Conservation (phyloP, 1,140 invertebrate genomes). For the Sitodiplosis mosellana region DNA sequence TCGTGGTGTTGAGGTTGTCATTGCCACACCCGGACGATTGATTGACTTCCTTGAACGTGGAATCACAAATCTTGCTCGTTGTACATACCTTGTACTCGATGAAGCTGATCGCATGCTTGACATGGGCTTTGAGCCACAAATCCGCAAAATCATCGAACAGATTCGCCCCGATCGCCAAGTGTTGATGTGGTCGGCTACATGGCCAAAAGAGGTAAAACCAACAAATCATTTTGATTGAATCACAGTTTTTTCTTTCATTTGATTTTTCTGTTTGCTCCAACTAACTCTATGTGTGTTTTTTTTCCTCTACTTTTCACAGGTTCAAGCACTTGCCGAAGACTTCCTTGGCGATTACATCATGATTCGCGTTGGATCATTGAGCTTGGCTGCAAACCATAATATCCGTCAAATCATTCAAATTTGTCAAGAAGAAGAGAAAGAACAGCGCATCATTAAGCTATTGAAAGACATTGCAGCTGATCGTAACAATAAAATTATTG, state of each 20-base stretch:
- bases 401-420: constrained; percentile 93
- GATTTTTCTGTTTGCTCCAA: no score
- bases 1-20: constrained; percentile 77
- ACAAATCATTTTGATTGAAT: no score
- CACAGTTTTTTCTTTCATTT: no score
- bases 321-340: constrained; percentile 76
- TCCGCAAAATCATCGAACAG: constrained; percentile 92
- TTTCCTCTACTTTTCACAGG: no score
- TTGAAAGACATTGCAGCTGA: constrained; percentile 66
- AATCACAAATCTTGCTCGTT: constrained; percentile 75
- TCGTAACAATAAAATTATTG: constrained; percentile 82
- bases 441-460: constrained; percentile 57
- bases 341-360: constrained; percentile 79
- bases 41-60: constrained; percentile 92
- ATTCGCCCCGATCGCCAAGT: constrained; percentile 89
- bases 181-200: constrained; percentile 98
- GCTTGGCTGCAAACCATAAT: constrained; percentile 91
- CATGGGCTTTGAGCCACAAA: constrained; percentile 99
- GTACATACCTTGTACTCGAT: constrained; percentile 92
- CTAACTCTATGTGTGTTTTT: no score
- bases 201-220: constrained; percentile 96
- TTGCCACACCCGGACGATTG: constrained; percentile 90
- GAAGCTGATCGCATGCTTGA: constrained; percentile 80
- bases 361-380: constrained; percentile 88
- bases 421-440: constrained; percentile 79